Base-by-base conservation (phyloP, 2,888 invertebrate species). In the Octonoba sinensis region DNA sequence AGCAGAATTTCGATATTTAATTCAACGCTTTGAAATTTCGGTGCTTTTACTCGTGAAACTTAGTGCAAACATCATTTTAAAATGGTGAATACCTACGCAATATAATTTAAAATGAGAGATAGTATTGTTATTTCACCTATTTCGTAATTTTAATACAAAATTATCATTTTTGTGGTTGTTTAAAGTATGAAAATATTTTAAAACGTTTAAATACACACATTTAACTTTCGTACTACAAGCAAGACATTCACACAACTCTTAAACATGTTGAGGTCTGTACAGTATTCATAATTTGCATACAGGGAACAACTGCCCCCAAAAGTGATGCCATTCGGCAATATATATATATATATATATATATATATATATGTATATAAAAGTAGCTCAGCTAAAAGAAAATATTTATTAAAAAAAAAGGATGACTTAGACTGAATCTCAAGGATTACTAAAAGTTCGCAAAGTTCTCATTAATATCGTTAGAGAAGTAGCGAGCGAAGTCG, bases 401-500 rank as follows among this genome's bases (percentile, higher is more conserved):
- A 69, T 51, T 49, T 16, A 65, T 13, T 46, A 64, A 46, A 65
- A 65, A 64, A 72, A 18, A 65, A 11, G 64, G 59, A 73, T 82
- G 81, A 82, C 81, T 82, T 82, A 82, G 81, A 82, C 57, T 57
- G 73, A 74, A 75, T 75, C 74, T 82, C 82, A 76, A 60, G 72
- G 76, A 72, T 71, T 72, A 59, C 47, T 67, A 36, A 81, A 83
- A 36, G 84, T 82, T 70, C 85, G 57, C 64, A 86, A 78, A 57
- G 85, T 86, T 72, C 85, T 79, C 86, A 86, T 86, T 15, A 86
- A 70, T 51, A 85, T 67, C 24, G 84, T 85, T 44, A 86, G 65
- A 20, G 84, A 75, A 12, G 81, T 85, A 13, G 86, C 85, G 47
- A 86, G 65, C 85, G 93, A 92, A 88, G 95, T 95, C 0, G 96